Percentiles rank a stretch among this genome's conserved stretches.
phyloP scores from a whole-genome alignment of 2,888 invertebrate genomes.

The Tryphoninae sp. region DNA sequence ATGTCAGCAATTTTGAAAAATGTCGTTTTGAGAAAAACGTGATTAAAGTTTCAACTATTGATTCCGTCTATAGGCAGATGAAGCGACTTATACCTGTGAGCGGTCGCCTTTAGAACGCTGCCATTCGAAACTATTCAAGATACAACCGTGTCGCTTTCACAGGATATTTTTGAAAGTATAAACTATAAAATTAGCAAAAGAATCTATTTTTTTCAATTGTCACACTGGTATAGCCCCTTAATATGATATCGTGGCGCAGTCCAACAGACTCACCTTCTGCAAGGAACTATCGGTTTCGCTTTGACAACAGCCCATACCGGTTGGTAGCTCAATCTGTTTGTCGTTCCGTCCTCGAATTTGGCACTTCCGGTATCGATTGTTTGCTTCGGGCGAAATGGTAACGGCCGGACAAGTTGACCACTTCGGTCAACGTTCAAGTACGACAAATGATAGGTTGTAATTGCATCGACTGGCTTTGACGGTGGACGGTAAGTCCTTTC shows the following conservation, averaged over 20 bases:
- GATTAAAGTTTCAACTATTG: too few species aligned
- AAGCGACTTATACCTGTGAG: too few species aligned
- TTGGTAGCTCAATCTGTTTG: slow-evolving; percentile 73
- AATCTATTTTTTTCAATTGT: too few species aligned
- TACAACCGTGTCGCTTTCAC: too few species aligned
- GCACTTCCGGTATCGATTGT: slow-evolving; percentile 67
- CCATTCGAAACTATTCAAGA: too few species aligned
- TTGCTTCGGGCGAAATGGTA: slow-evolving; percentile 71
- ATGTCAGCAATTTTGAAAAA: too few species aligned
- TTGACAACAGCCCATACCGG: slow-evolving; percentile 72
- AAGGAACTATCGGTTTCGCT: slow-evolving; percentile 74
- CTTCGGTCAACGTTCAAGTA: slow-evolving; percentile 68
- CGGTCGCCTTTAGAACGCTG: too few species aligned
- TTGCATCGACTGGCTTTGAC: slow-evolving; percentile 70
- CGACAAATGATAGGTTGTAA: slow-evolving; percentile 76
- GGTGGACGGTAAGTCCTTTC: slow-evolving; percentile 72
- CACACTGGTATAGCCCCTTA: too few species aligned
- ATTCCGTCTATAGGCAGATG: too few species aligned
- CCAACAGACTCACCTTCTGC: slow-evolving; percentile 68
- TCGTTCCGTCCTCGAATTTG: slow-evolving; percentile 75
- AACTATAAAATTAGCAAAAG: too few species aligned
- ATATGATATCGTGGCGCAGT: background rate
- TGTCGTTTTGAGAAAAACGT: too few species aligned
- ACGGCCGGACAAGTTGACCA: slow-evolving; percentile 58
- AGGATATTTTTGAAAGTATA: too few species aligned